Conservation (phyloP, 2,113 vertebrate species). For the Glaucidium brasilianum region DNA sequence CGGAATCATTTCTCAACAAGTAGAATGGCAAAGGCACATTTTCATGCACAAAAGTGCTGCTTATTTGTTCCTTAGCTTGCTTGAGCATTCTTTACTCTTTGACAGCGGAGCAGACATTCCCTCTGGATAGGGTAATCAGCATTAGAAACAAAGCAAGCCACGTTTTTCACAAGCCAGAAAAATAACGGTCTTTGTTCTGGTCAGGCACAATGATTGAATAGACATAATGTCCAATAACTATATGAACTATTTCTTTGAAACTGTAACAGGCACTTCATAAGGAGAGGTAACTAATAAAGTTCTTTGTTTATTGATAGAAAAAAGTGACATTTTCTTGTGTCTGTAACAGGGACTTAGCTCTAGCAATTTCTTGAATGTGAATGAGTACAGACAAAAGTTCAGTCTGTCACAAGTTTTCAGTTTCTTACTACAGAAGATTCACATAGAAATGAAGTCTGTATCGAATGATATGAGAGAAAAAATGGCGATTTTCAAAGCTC, state of each 20-base stretch:
- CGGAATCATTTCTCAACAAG: not conserved
- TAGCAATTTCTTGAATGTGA: not conserved
- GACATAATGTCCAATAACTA: not conserved
- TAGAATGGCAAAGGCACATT: not conserved
- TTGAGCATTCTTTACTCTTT: not conserved
- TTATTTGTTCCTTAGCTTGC: not conserved
- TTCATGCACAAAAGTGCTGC: not conserved
- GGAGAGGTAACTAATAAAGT: not conserved
- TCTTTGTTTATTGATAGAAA: not conserved
- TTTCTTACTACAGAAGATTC: not conserved
- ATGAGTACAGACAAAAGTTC: not conserved
- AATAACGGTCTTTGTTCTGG: constrained; percentile 18
- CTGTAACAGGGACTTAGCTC: not conserved
- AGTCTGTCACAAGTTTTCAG: not conserved
- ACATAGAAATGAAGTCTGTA: not conserved
- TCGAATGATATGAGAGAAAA: not conserved
- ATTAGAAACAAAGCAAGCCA: not conserved
- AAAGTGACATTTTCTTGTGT: not conserved
- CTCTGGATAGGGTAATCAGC: constrained; percentile 28
- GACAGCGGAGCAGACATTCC: constrained; percentile 23
- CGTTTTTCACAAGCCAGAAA: not conserved
- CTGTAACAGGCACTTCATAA: not conserved
- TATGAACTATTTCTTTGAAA: not conserved
- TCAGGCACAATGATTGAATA: not conserved
- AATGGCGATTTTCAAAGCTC: not conserved